Conservation (phyloP, 2,888 invertebrate species). For the Ochlodes sylvanus region DNA sequence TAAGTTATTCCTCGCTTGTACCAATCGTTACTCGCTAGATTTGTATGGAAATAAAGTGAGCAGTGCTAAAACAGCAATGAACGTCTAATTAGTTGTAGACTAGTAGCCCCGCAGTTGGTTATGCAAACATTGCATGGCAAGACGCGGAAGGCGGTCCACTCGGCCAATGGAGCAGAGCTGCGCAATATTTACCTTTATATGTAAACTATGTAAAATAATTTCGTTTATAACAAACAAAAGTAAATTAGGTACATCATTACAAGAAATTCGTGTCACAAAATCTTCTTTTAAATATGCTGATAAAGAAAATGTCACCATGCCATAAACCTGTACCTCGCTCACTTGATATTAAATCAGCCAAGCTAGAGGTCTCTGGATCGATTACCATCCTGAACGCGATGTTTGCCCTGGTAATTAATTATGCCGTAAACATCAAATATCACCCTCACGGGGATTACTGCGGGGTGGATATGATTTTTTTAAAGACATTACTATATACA, state of each 20-base stretch:
- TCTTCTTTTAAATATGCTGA: too few relatives aligned
- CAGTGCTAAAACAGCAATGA: conserved; percentile 37
- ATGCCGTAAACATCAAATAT: too few relatives aligned
- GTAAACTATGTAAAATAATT: conserved; percentile 34
- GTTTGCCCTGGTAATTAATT: too few relatives aligned
- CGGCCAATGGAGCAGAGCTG: conserved; percentile 75
- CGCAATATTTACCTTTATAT: conserved; percentile 44
- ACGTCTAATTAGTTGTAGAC: conserved; percentile 42
- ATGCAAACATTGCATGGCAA: conserved; percentile 73
- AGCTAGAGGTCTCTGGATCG: too few relatives aligned
- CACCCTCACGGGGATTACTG: too few relatives aligned
- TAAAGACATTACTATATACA: conserved; percentile 9
- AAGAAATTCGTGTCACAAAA: too few relatives aligned
- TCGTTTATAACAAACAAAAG: conserved; percentile 3
- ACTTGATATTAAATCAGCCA: too few relatives aligned
- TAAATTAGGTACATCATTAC: too few relatives aligned
- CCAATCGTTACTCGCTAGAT: conserved; percentile 7
- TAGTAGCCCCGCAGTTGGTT: conserved; percentile 52
- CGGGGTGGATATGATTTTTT: too few relatives aligned
- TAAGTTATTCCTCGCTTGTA: neutral
- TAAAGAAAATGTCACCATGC: too few relatives aligned
- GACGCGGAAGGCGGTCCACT: conserved; percentile 78
- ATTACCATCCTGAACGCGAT: too few relatives aligned
- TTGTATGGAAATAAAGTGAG: neutral
- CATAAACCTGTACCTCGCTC: too few relatives aligned